phyloP scores from a whole-genome alignment of 2,888 invertebrate species.

The Caenorhabditis sp. region DNA sequence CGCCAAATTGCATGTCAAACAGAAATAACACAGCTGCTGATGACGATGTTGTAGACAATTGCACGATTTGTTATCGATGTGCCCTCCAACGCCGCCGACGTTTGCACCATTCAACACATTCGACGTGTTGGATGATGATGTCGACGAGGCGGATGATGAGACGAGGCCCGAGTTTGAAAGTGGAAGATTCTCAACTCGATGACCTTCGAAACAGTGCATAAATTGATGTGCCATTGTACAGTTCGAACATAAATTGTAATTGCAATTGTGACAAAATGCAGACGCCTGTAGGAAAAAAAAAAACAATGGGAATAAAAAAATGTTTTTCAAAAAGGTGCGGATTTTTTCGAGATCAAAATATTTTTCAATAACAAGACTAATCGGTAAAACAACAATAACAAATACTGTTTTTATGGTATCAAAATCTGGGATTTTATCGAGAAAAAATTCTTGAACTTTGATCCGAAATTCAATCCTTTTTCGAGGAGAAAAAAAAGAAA shows the following conservation, averaged over 20 bases:
- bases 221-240: constrained; percentile 98
- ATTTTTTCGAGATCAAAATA: neutral
- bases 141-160: constrained; percentile 29
- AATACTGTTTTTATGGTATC: too few species aligned
- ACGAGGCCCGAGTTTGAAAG: neutral
- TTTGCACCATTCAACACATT: neutral
- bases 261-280: constrained; percentile 79
- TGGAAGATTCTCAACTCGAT: constrained; percentile 57
- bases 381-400: neutral
- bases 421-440: too few species aligned
- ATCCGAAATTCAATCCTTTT: too few species aligned
- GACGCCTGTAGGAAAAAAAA: constrained; percentile 42
- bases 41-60: constrained; percentile 71
- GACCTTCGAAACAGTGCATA: constrained; percentile 94
- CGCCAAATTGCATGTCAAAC: constrained; percentile 88
- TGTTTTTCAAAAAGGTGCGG: too few species aligned
- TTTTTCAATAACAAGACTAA: neutral
- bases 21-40: constrained; percentile 90
- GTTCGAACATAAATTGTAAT: constrained; percentile 91
- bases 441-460: too few species aligned
- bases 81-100: neutral
- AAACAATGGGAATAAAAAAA: neutral
- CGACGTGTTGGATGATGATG: constrained; percentile 21
- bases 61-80: constrained; percentile 11
- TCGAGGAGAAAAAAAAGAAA: too few species aligned